Evolutionary conservation across 23 tunicate genomes (phyloP).

Genomic region (Halocynthia aurantium): DNA sequence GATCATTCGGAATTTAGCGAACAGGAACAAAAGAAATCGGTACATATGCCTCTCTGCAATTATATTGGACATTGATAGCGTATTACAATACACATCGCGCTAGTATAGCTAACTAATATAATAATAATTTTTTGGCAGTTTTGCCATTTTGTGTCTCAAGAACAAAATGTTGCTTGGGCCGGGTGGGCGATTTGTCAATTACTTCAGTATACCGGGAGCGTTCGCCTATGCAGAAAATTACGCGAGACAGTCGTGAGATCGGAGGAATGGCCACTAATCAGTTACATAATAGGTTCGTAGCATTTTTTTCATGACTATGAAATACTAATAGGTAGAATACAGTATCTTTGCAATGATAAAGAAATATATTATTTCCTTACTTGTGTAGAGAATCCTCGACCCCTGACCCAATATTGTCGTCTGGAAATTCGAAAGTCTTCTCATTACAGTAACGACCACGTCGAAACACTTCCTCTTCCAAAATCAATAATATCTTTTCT

Average conservation of each 20-base stretch:
- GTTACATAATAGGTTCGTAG: constrained; percentile 32
- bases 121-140: constrained; percentile 30
- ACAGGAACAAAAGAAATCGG: constrained; percentile 41
- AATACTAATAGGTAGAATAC: background rate
- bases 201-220: constrained; percentile 36
- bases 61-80: background rate
- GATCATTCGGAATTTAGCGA: constrained; percentile 35
- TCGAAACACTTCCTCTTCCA: constrained; percentile 39
- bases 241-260: constrained; percentile 14
- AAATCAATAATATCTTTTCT: constrained; percentile 29
- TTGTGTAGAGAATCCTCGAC: constrained; percentile 50
- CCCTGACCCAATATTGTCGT: constrained; percentile 63
- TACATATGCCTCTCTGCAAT: constrained; percentile 13
- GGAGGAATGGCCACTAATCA: constrained; percentile 65
- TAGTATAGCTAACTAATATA: background rate
- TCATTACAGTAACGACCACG: background rate
- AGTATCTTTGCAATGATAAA: background rate
- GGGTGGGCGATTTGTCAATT: constrained; percentile 44
- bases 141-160: constrained; percentile 58
- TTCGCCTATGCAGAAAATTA: constrained; percentile 38
- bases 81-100: background rate
- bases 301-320: background rate
- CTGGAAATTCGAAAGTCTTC: constrained; percentile 43
- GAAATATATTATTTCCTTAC: background rate
- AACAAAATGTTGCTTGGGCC: constrained; percentile 52